Evolutionary conservation across 2,113 vertebrate species (phyloP).

Genomic region (Melanotaenia duboulayi): DNA sequence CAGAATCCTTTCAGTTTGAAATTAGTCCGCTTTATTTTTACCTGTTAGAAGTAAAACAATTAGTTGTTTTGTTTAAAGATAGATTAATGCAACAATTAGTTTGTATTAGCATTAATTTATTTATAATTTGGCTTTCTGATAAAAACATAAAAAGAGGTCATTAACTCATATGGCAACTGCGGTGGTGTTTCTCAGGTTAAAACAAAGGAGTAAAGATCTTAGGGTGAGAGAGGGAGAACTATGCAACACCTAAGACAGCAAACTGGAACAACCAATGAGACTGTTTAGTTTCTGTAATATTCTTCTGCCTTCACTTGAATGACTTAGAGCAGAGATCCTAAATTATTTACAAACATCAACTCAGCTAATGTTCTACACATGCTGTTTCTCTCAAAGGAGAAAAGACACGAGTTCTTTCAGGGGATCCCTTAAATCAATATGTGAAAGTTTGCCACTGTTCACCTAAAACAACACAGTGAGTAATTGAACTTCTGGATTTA

Average conservation of each 20-base stretch:
- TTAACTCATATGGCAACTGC: background rate
- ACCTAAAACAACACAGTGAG: conserved; percentile 40
- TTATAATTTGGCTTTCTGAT: background rate
- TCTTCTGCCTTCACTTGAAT: conserved; percentile 46
- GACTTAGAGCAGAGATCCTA: conserved; percentile 56
- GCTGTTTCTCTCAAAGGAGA: conserved; percentile 68
- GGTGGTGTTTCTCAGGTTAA: background rate
- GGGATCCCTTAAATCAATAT: conserved; percentile 64
- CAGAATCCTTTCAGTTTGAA: conserved; percentile 55
- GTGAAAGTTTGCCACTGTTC: conserved; percentile 51
- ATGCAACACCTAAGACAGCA: conserved; percentile 18
- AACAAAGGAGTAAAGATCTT: background rate
- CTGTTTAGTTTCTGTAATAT: conserved; percentile 45
- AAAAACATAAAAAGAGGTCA: background rate
- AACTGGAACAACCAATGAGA: conserved; percentile 20
- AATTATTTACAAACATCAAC: conserved; percentile 77
- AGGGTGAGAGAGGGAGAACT: conserved; percentile 1
- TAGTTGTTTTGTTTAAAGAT: conserved; percentile 49
- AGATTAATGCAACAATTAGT: no score
- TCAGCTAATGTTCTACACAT: conserved; percentile 72
- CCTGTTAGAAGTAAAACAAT: conserved; percentile 56
- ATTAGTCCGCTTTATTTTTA: conserved; percentile 49
- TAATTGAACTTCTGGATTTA: conserved; percentile 47
- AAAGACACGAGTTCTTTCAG: conserved; percentile 51
- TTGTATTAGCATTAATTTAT: background rate